Evolutionary conservation across 2,888 invertebrate genomes (phyloP).

Genomic region (Seira musarum): DNA sequence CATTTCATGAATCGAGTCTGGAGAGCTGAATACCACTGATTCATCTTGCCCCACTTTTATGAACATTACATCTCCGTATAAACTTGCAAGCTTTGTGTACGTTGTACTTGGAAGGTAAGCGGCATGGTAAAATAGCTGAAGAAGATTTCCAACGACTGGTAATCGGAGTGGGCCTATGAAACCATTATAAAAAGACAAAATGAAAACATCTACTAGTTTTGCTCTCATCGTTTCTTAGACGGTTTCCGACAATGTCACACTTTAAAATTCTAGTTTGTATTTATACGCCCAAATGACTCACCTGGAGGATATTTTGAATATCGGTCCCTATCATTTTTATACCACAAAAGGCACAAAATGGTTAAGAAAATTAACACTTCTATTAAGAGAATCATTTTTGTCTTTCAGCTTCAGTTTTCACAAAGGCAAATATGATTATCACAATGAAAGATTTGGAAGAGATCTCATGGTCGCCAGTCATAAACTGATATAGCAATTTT

Average conservation of each 20-base stretch:
- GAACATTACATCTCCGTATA: constrained; percentile 44
- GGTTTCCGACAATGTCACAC: no score
- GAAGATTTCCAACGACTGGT: constrained; percentile 29
- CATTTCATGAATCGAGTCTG: constrained; percentile 25
- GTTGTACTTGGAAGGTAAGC: background rate
- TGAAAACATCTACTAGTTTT: no score
- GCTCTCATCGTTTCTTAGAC: no score
- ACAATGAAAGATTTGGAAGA: no score
- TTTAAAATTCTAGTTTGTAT: no score
- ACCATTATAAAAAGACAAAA: no score
- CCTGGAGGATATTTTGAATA: constrained; percentile 31
- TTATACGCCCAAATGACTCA: background rate
- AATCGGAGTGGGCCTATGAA: constrained; percentile 28
- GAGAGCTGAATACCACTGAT: constrained; percentile 25
- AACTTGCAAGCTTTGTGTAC: constrained; percentile 16
- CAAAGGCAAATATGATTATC: no score
- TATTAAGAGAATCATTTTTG: no score
- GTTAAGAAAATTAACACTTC: no score
- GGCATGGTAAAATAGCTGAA: constrained; percentile 3
- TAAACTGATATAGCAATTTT: no score
- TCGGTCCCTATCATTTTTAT: background rate
- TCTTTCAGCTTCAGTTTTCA: no score
- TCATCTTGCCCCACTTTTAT: constrained; percentile 27
- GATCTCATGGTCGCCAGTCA: no score
- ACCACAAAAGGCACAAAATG: constrained; percentile 16